Base-by-base conservation (phyloP, 2,113 vertebrate genomes). In the Seriola quinqueradiata region DNA sequence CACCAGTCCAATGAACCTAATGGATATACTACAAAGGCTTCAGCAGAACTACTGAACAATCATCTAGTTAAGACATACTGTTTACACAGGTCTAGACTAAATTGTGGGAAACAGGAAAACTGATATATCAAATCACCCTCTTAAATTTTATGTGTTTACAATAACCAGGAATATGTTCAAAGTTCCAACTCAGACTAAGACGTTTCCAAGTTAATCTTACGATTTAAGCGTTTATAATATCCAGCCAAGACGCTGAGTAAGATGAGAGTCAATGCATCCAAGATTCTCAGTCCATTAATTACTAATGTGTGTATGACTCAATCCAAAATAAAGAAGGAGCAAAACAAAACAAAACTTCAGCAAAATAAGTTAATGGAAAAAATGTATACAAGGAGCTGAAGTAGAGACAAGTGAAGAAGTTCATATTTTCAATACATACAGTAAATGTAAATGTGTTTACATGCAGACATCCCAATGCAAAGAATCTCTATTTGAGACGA, bases 121-220 rank as follows among this genome's bases (percentile, higher is more conserved):
- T 19, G 64, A 55, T 12, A 19, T 8, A 59, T 73, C 12, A 50
- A 75, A 86, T 54, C 10, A 4, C n/a, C 60, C 65, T 44, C 44
- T 54, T 54, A 61, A 68, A 71, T 66, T 59, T 36, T 25, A 55
- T 13, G 36, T 71, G 75, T 84, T 91, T 82, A 77, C 57, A 86
- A 64, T 73, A 84, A 59, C 0, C 21, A 57, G 38, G 4, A 48
- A 32, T 0, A 9, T 12, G 10, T 38, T 71, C 5, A 17, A 28
- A 28, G 28, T 28, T 69, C n/a, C 36, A 32, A 61, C 25, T 77
- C 36, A 61, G 36, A 76, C 71, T 48, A 40, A 73, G 28, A n/a
- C 19, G 17, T 65, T 65, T 16, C 1, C 38, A n/a, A 66, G 48
- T 61, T 68, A 61, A 77, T 85, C 54, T 60, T 59, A 42, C 13